Evolutionary conservation across 35 echinoderm and acorn worm species (phyloP), one percentile per base, ranked within the genome.

Genomic region (Lytechinus variegatus): DNA sequence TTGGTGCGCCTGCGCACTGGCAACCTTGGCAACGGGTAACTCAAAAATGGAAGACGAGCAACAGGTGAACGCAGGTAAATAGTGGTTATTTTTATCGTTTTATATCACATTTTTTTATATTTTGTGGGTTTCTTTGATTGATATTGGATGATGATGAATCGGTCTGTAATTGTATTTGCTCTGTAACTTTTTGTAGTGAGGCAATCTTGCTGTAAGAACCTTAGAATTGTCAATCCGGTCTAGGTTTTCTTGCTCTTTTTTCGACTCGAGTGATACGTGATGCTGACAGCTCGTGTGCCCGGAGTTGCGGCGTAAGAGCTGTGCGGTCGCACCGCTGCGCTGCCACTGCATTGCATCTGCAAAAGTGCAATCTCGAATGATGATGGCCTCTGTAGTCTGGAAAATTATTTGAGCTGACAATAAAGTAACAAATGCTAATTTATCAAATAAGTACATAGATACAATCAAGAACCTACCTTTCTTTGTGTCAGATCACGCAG

Each of bases 21-120:
- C 61, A 71, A 71, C 87, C 91, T 93, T 93, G 24, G 54, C 91
- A 93, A 93, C 91, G 52, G 54, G 53, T 27, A 93, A 93, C 91
- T 93, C 52, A 54, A 93, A 93, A 93, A 93, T 93, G 91, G 91
- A 93, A 53, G 91, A 93, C 91, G 91, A 93, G 54, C 91, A 93
- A 93, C 91, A 93, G 91, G n/a, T 9, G 91, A 93, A 93, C 54
- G 54, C 52, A 54, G 91, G 91, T 93, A 93, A 93, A 53, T 93
- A 56, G 11, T 21, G 54, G 5, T 56, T 9, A 55, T 56, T 93
- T 93, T 24, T n/a, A 54, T 8, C 13, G 61, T 71, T 16, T 16
- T 3, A 16, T 71, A 6, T 71, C 3, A 71, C 24, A 21, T 24
- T 71, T 71, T 6, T 16, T 5, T 19, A 71, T 71, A 71, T 71